phyloP scores from a whole-genome alignment of 2,113 vertebrate genomes.

The Siniperca knerii region DNA sequence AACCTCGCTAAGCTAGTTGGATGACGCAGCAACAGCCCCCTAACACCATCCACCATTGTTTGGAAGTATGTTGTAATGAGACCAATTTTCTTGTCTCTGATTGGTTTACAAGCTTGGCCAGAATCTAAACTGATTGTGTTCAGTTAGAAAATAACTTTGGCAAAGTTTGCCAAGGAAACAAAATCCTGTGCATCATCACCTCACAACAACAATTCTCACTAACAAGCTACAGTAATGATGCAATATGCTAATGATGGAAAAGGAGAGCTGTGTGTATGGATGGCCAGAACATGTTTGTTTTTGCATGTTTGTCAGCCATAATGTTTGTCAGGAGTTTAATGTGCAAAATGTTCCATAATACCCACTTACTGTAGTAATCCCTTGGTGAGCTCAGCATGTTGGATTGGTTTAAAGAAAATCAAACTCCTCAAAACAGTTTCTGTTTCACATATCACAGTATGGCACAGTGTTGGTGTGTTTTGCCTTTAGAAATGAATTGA shows the following conservation, averaged over 20 bases:
- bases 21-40: too few relatives aligned
- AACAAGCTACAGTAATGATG: neutral
- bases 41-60: too few relatives aligned
- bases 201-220: neutral
- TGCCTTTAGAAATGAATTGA: neutral
- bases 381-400: too few relatives aligned
- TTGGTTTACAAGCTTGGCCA: neutral
- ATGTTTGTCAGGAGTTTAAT: neutral
- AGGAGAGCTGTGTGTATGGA: neutral
- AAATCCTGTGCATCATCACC: too few relatives aligned
- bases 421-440: neutral
- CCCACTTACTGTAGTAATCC: too few relatives aligned
- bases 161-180: too few relatives aligned
- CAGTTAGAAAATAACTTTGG: too few relatives aligned
- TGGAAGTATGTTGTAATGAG: too few relatives aligned
- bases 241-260: neutral
- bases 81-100: neutral
- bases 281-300: neutral
- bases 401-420: neutral
- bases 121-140: neutral
- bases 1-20: too few relatives aligned
- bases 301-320: neutral
- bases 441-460: neutral
- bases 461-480: neutral
- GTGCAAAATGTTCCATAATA: neutral